A percentile compares a stretch with the other conserved stretches of the same genome.
phyloP scores from a whole-genome alignment of 2,888 invertebrate species.

The Deilephila porcellus region DNA sequence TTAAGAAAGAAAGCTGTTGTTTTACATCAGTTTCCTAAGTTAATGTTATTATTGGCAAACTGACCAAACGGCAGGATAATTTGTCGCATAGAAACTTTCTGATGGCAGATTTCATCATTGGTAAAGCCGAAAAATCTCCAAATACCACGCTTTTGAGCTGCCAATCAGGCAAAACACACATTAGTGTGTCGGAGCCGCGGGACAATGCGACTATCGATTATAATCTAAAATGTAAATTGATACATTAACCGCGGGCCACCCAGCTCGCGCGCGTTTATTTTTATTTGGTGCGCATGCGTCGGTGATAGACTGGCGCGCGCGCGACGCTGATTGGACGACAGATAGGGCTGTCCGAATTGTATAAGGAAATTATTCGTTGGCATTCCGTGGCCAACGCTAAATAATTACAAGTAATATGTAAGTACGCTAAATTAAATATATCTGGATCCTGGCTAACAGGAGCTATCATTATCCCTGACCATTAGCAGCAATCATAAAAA shows the following conservation, averaged over 20 bases:
- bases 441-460: too few species aligned
- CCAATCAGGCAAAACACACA: conserved; percentile 14
- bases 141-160: background rate
- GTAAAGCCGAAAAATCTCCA: background rate
- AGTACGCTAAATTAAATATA: too few species aligned
- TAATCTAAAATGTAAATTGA: conserved; percentile 72
- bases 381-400: background rate
- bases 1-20: too few species aligned
- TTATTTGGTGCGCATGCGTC: conserved; percentile 52
- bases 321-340: conserved; percentile 61
- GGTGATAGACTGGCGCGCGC: conserved; percentile 68
- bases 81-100: too few species aligned
- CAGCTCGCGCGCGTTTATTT: conserved; percentile 64
- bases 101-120: too few species aligned
- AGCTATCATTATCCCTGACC: background rate
- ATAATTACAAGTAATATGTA: too few species aligned
- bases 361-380: background rate
- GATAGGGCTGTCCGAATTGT: conserved; percentile 57
- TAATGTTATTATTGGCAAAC: too few species aligned
- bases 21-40: too few species aligned
- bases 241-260: conserved; percentile 72
- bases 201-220: conserved; percentile 49
- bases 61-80: too few species aligned
- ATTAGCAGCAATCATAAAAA: background rate
- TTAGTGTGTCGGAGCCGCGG: conserved; percentile 14